A percentile compares a stretch with the other conserved stretches of the same genome.
These are phyloP conservation scores for Cetoscarus ocellatus DNA, from an alignment of 2,797 vertebrate genomes.

Conservation along the genomic window DNA sequence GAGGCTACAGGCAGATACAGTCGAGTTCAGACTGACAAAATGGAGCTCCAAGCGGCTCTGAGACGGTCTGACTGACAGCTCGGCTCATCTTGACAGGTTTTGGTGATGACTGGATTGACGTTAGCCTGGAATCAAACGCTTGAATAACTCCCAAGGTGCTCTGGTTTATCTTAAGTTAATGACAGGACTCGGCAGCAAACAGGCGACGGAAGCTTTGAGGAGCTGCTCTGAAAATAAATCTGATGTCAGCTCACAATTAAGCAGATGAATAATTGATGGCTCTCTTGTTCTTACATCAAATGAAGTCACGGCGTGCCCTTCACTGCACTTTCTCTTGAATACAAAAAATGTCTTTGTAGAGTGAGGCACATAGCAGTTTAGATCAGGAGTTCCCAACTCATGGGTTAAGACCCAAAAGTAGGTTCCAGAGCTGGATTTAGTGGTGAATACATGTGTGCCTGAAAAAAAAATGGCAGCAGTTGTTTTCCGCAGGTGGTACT, in stretches of 20 bases:
- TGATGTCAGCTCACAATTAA: slow-evolving; percentile 28
- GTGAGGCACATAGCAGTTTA: not conserved
- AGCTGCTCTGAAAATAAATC: not conserved
- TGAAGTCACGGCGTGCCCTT: slow-evolving; percentile 24
- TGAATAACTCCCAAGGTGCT: not conserved
- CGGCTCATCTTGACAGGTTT: slow-evolving; percentile 3
- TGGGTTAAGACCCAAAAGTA: no score
- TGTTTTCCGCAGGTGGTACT: no score
- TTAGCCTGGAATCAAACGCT: not conserved
- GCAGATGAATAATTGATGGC: slow-evolving; percentile 46
- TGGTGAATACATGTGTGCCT: no score
- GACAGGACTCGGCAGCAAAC: slow-evolving; percentile 11
- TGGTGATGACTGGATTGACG: not conserved
- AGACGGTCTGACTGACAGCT: slow-evolving; percentile 21
- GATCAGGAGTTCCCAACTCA: no score
- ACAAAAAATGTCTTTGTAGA: slow-evolving; percentile 2
- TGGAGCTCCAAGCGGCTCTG: slow-evolving; percentile 14
- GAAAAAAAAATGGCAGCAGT: no score
- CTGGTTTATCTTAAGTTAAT: not conserved
- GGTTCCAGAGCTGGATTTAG: no score
- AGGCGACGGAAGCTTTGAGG: slow-evolving; percentile 7
- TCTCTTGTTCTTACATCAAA: slow-evolving; percentile 44
- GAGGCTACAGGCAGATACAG: slow-evolving; percentile 5
- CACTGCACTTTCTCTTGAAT: slow-evolving; percentile 17
- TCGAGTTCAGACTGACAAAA: slow-evolving; percentile 16